Evolutionary conservation across 53 echinoderm and acorn worm species (phyloP).

Genomic region (Temnopleurus reevesii): DNA sequence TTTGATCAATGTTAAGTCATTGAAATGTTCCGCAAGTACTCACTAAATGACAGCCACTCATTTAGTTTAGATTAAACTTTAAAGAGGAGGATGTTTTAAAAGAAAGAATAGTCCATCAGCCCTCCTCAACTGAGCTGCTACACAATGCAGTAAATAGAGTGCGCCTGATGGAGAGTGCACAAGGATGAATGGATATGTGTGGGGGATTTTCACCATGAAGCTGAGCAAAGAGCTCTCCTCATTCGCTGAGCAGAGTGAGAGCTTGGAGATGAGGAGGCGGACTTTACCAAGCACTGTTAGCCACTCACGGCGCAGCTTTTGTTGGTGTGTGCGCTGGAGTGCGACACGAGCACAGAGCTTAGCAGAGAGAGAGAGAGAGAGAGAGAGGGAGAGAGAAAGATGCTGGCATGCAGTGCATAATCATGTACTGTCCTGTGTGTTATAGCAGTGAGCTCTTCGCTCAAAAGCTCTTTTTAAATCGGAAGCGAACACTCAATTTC

Average conservation of each 20-base stretch:
- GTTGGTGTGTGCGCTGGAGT: slow-evolving; percentile 29
- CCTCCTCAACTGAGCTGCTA: not conserved
- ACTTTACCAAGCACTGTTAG: slow-evolving; percentile 17
- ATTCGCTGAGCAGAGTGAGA: not conserved
- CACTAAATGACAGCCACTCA: not conserved
- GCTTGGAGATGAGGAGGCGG: slow-evolving; percentile 28
- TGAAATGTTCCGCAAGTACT: not conserved
- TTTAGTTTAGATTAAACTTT: slow-evolving; percentile 16
- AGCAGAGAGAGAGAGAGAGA: not conserved
- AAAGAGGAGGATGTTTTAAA: not conserved
- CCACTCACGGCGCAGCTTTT: slow-evolving; percentile 35
- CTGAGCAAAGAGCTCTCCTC: not conserved
- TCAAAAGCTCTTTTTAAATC: not conserved
- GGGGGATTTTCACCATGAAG: not conserved
- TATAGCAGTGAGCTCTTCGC: not conserved
- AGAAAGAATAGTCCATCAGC: not conserved
- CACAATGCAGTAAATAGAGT: not conserved
- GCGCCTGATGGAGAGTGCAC: not conserved
- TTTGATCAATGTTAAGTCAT: not conserved
- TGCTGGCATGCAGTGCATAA: not conserved
- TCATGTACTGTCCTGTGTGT: slow-evolving; percentile 5
- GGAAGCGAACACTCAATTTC: not conserved
- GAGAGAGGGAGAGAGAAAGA: not conserved
- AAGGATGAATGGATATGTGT: not conserved
- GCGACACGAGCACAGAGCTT: not conserved